Percentiles rank a stretch among this genome's conserved stretches.
These are phyloP conservation scores for Eupsilia transversa DNA, from an alignment of 2,888 invertebrate genomes.

Conservation along the genomic window DNA sequence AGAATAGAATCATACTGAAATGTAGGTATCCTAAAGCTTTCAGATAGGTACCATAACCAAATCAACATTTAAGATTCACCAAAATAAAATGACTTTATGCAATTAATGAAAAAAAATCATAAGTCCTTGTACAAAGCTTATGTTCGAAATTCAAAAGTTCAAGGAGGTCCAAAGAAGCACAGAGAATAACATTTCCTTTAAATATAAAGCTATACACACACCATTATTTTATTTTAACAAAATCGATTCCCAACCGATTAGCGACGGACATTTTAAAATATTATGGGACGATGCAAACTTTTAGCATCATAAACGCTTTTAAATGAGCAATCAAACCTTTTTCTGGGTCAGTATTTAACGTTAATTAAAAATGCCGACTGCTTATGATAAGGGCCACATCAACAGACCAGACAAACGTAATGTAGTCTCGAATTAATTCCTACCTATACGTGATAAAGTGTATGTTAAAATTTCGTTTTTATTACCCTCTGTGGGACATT, in stretches of 20 bases:
- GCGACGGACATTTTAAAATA: slow-evolving; percentile 61
- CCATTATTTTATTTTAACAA: slow-evolving; percentile 49
- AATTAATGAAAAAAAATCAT: not conserved
- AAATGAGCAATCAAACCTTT: slow-evolving; percentile 68
- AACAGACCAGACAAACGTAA: slow-evolving; percentile 41
- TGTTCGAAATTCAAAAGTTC: slow-evolving; percentile 50
- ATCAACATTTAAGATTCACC: not conserved
- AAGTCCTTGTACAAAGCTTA: slow-evolving; percentile 1
- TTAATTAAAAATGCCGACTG: slow-evolving; percentile 65
- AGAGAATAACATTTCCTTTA: slow-evolving; percentile 13
- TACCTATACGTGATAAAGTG: slow-evolving; percentile 51
- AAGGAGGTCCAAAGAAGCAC: slow-evolving; percentile 29
- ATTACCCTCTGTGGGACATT: slow-evolving; percentile 38
- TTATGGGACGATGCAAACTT: slow-evolving; percentile 60
- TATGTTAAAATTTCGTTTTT: slow-evolving; percentile 57
- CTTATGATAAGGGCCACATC: slow-evolving; percentile 57
- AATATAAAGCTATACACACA: slow-evolving; percentile 28
- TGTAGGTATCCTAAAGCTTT: not conserved
- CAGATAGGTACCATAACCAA: not conserved
- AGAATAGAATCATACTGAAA: not conserved
- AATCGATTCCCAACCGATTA: slow-evolving; percentile 65
- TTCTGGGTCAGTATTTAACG: slow-evolving; percentile 68
- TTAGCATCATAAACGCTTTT: slow-evolving; percentile 57
- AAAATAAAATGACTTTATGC: not conserved
- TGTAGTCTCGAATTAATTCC: slow-evolving; percentile 61